phyloP scores from a whole-genome alignment of 23 tunicate genomes.

The Trididemnum nubilum region DNA sequence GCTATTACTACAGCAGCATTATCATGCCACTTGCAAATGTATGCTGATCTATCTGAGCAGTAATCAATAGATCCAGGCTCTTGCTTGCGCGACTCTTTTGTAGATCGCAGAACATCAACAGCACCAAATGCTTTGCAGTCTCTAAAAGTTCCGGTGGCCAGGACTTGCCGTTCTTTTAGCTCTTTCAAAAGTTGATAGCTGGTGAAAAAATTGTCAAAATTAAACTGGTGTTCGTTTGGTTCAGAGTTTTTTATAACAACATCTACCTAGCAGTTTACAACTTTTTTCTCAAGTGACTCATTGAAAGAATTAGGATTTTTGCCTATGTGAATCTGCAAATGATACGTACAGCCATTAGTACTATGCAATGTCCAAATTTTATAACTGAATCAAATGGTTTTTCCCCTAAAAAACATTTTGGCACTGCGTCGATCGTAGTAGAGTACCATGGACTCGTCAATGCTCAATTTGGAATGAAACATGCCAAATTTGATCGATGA shows the following conservation, averaged over 20 bases:
- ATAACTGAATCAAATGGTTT: not conserved
- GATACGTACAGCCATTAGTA: not conserved
- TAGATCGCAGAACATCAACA: not conserved
- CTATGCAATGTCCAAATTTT: not conserved
- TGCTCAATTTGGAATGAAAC: not conserved
- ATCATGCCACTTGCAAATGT: not conserved
- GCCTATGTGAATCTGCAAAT: not conserved
- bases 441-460: not conserved
- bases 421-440: constrained; percentile 11
- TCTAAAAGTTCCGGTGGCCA: constrained; percentile 3
- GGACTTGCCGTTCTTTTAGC: not conserved
- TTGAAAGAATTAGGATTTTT: not conserved
- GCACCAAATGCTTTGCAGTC: not conserved
- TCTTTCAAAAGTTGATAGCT: constrained; percentile 6
- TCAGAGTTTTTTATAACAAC: not conserved
- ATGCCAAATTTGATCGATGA: not conserved
- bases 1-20: constrained; percentile 10
- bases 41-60: not conserved
- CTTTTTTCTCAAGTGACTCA: not conserved
- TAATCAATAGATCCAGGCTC: not conserved
- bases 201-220: constrained; percentile 3
- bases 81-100: not conserved
- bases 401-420: not conserved
- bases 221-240: not conserved
- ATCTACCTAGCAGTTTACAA: not conserved